Evolutionary conservation across 2,888 invertebrate species (phyloP).

Genomic region (Tupiocoris notatus): DNA sequence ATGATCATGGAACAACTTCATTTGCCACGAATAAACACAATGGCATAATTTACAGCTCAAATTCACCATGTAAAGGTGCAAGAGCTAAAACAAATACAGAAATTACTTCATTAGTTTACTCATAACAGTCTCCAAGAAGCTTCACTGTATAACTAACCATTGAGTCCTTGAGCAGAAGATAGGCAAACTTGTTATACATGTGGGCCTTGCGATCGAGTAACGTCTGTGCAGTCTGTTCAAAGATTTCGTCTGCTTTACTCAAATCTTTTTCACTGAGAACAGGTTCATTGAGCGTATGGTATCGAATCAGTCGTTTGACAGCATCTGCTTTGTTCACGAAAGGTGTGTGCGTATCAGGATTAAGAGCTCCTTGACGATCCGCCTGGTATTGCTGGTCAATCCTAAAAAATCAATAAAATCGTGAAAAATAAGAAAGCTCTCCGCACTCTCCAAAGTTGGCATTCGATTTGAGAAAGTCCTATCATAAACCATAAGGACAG

Average conservation of each 20-base stretch:
- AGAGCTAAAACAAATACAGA: no score
- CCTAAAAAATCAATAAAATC: conserved; percentile 56
- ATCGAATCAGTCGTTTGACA: conserved; percentile 70
- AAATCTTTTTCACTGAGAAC: conserved; percentile 64
- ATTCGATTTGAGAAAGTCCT: no score
- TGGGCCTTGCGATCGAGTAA: conserved; percentile 68
- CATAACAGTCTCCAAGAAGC: no score
- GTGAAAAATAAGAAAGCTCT: no score
- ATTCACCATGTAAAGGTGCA: no score
- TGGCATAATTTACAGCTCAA: no score
- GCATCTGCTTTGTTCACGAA: conserved; percentile 72
- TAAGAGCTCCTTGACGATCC: conserved; percentile 71
- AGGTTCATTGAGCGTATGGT: conserved; percentile 72
- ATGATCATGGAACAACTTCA: no score
- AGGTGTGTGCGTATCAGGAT: conserved; percentile 71
- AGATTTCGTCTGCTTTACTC: conserved; percentile 68
- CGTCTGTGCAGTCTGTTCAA: conserved; percentile 66
- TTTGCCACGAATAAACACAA: no score
- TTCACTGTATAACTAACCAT: conserved; percentile 66
- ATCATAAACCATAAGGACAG: not conserved
- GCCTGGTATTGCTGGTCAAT: conserved; percentile 72
- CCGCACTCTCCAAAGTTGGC: no score
- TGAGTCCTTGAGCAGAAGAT: conserved; percentile 71
- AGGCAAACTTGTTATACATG: conserved; percentile 72
- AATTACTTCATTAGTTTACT: no score